phyloP scores from a whole-genome alignment of 2,113 vertebrate species.

The Cygnus atratus region DNA sequence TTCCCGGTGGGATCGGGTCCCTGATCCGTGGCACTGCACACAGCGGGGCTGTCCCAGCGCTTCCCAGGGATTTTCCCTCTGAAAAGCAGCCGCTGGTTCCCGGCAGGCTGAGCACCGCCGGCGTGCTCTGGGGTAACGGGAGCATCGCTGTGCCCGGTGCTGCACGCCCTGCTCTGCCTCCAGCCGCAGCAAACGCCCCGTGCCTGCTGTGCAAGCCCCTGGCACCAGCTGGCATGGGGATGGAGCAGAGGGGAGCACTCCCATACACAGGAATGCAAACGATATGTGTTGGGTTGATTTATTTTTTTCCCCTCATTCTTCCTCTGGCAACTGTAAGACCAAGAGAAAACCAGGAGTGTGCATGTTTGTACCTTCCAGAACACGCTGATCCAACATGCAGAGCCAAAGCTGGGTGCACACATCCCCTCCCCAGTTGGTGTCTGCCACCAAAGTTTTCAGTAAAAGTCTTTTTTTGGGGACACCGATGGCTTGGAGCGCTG shows the following conservation, averaged over 20 bases:
- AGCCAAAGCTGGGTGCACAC: background rate
- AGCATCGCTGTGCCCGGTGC: background rate
- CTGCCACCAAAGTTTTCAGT: background rate
- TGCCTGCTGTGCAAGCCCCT: background rate
- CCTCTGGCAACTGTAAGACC: background rate
- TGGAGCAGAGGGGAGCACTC: background rate
- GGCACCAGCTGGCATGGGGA: background rate
- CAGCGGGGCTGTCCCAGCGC: background rate
- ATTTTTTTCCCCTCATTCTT: background rate
- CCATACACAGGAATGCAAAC: background rate
- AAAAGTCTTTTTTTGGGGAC: background rate
- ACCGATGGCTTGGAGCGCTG: background rate
- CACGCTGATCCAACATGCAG: accelerated
- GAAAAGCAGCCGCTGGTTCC: background rate
- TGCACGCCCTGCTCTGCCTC: background rate
- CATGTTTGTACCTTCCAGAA: background rate
- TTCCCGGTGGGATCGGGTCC: background rate
- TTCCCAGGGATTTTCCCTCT: background rate
- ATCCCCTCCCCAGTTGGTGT: background rate
- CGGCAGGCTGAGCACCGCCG: background rate
- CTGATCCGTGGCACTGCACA: accelerated
- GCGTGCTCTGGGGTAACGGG: background rate
- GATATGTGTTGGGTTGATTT: background rate
- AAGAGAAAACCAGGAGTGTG: background rate
- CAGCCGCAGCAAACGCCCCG: background rate